Conservation (phyloP, 2,888 invertebrate genomes). For the Lithophane ornitopus region DNA sequence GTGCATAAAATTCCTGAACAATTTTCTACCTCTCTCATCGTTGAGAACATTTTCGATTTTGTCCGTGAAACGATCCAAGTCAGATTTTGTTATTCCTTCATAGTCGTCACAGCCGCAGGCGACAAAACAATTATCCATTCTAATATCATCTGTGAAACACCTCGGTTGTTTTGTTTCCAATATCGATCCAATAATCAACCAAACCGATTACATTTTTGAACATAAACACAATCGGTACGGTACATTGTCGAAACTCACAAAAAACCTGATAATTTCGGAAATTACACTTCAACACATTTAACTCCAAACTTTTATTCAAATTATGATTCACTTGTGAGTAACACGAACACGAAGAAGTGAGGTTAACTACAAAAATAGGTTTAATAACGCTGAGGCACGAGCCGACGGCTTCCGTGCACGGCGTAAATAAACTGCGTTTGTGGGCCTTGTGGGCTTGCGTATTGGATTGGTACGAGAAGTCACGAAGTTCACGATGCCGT, state of each 20-base stretch:
- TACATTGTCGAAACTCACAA: conserved; percentile 31
- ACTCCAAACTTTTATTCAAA: conserved; percentile 33
- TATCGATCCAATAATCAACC: conserved; percentile 77
- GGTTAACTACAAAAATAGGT: conserved; percentile 87
- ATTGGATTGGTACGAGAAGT: conserved; percentile 61
- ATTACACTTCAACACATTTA: conserved; percentile 10
- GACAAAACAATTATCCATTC: conserved; percentile 88
- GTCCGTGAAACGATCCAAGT: conserved; percentile 88
- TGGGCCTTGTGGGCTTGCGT: conserved; percentile 61
- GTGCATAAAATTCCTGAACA: conserved; percentile 87
- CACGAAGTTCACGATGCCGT: conserved; percentile 72
- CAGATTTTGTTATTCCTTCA: conserved; percentile 85
- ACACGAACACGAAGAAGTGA: conserved; percentile 77
- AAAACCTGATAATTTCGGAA: not conserved
- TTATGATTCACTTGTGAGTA: conserved; percentile 68
- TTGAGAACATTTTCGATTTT: conserved; percentile 88
- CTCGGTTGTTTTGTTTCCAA: conserved; percentile 69
- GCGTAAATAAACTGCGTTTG: conserved; percentile 83
- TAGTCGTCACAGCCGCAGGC: conserved; percentile 86
- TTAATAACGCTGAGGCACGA: conserved; percentile 68
- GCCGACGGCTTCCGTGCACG: conserved; percentile 73
- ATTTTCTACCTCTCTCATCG: conserved; percentile 85
- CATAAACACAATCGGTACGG: conserved; percentile 30
- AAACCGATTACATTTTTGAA: conserved; percentile 40
- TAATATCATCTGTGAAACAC: conserved; percentile 76